These are phyloP conservation scores for Halichoeres trimaculatus DNA, from an alignment of 2,113 vertebrate genomes.

Conservation along the genomic window DNA sequence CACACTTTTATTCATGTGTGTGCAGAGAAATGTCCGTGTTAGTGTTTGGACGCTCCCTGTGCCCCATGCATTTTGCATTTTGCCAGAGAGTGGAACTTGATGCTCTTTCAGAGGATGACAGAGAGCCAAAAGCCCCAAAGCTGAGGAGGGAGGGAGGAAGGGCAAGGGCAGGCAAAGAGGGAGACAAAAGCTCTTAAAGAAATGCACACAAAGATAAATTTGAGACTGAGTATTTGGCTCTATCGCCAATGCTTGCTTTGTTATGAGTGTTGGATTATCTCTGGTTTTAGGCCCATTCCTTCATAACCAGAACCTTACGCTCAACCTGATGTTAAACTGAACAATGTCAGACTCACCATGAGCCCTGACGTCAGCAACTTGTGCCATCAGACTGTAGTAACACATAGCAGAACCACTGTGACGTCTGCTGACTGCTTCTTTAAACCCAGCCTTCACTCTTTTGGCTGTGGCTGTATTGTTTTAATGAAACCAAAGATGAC, in stretches of 20 bases:
- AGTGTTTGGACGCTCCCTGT: slow-evolving; percentile 48
- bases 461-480: not conserved
- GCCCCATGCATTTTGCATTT: slow-evolving; percentile 73
- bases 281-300: slow-evolving; percentile 49
- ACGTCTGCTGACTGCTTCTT: not conserved
- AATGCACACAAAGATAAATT: slow-evolving; percentile 43
- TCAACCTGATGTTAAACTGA: slow-evolving; percentile 36
- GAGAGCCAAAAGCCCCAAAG: slow-evolving; percentile 71
- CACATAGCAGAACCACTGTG: not conserved
- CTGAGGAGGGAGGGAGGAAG: slow-evolving; percentile 42
- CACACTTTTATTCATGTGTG: slow-evolving; percentile 12
- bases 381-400: not conserved
- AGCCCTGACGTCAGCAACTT: slow-evolving; percentile 36
- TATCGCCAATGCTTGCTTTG: slow-evolving; percentile 31
- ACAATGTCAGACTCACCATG: slow-evolving; percentile 2
- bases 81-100: slow-evolving; percentile 75
- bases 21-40: slow-evolving; percentile 16
- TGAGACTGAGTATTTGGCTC: slow-evolving; percentile 50
- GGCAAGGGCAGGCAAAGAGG: slow-evolving; percentile 9
- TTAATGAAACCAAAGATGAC: not conserved
- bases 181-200: not conserved
- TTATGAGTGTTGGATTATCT: slow-evolving; percentile 43
- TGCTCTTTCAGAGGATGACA: slow-evolving; percentile 63
- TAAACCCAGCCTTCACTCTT: not conserved
- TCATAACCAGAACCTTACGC: not conserved